phyloP scores from a whole-genome alignment of 2,888 invertebrate species.

The Achlya flavicornis region DNA sequence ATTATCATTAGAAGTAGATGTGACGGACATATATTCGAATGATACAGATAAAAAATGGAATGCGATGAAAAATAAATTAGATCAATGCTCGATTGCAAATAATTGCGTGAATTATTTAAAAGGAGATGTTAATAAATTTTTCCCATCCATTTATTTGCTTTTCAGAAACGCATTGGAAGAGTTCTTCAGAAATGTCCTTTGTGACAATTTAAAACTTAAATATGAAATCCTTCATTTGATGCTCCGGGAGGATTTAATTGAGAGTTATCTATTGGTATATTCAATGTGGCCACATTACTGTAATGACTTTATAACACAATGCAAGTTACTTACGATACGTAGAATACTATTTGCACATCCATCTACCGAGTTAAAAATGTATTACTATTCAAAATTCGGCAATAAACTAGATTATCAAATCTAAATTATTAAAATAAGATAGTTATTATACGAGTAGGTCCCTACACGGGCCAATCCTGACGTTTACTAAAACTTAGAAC shows the following conservation, averaged over 20 bases:
- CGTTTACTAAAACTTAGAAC: no score
- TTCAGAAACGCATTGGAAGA: constrained; percentile 46
- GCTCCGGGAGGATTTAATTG: constrained; percentile 47
- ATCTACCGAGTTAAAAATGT: constrained; percentile 56
- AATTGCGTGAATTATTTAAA: constrained; percentile 50
- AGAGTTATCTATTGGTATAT: constrained; percentile 52
- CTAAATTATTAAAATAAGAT: neutral
- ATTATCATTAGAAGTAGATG: neutral
- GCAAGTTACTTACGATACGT: constrained; percentile 27
- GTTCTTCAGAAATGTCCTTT: constrained; percentile 22
- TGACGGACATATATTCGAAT: neutral
- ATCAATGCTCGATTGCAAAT: constrained; percentile 43
- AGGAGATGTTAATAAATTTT: constrained; percentile 51
- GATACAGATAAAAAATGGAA: constrained; percentile 32
- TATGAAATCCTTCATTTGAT: constrained; percentile 24
- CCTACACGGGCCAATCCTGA: no score
- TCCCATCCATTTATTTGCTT: constrained; percentile 55
- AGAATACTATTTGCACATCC: constrained; percentile 40
- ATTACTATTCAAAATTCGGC: constrained; percentile 34
- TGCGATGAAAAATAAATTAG: constrained; percentile 30
- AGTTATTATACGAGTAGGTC: no score
- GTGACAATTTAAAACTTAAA: constrained; percentile 34
- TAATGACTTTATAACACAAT: constrained; percentile 6
- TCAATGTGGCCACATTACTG: constrained; percentile 29
- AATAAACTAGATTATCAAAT: constrained; percentile 12